These are phyloP conservation scores for Theristicus caerulescens DNA, from an alignment of 2,113 vertebrate genomes.

Conservation along the genomic window DNA sequence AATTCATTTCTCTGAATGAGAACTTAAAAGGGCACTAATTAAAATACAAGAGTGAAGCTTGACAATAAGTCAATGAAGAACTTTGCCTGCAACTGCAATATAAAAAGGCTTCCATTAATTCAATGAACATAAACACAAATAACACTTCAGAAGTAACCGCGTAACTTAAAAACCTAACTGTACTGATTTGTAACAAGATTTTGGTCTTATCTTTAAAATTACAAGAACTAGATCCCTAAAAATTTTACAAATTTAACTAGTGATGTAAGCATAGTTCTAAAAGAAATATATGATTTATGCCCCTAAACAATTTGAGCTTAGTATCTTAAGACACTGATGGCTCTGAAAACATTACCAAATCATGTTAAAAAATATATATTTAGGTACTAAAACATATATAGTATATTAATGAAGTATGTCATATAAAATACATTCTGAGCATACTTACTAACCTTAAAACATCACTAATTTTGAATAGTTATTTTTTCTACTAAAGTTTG, in stretches of 20 bases:
- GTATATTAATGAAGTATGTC: background rate
- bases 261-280: background rate
- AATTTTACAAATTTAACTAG: background rate
- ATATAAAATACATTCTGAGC: background rate
- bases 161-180: background rate
- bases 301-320: background rate
- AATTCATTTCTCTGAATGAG: background rate
- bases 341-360: background rate
- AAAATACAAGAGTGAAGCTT: background rate
- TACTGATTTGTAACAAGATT: background rate
- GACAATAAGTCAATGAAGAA: background rate
- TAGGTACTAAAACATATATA: background rate
- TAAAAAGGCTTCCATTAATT: slow-evolving; percentile 18
- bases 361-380: background rate
- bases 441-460: background rate
- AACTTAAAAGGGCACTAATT: background rate
- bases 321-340: background rate
- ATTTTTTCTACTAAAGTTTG: background rate
- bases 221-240: background rate
- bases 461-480: background rate
- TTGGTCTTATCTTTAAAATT: background rate
- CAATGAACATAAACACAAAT: background rate
- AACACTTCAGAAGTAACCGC: background rate
- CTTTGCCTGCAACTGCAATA: slow-evolving; percentile 13
- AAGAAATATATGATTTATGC: background rate